Base-by-base conservation (phyloP, 2,888 invertebrate genomes). In the Capitulum mitella region DNA sequence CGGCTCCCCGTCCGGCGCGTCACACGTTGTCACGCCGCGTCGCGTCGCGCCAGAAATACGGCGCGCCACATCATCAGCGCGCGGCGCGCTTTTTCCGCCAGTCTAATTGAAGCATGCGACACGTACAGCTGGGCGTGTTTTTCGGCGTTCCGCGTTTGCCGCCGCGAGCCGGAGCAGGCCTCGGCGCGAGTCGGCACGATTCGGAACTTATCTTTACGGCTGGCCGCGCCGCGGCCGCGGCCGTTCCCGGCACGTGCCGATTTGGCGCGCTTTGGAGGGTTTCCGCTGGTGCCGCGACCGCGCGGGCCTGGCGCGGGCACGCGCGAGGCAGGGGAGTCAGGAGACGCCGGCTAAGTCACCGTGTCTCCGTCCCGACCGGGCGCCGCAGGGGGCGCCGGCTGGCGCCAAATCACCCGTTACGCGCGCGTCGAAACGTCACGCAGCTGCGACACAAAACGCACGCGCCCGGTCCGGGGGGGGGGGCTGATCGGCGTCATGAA, bases 11-110 rank as follows among this genome's bases (percentile, higher is more conserved):
- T 34, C 29, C 34, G 29, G 32, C 32, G 64, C 64, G 64, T 34
- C 64, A 64, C 64, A 34, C 64, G 19, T 64, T 64, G 64, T 64
- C 64, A 64, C 64, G 34, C 32, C 34, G 64, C 64, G 29, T 19
- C 34, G 34, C 51, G 16, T 6, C 64, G 64, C 64, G 64, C 64
- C 64, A 34, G 16, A 64, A 64, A 64, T 64, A 34, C 19, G 64
- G 32, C 32, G 64, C 34, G 64, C 5, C 34, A 64, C 64, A 19
- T 16, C 32, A 29, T 34, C 64, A 34, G 34, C 19, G 29, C 34
- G 5, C 5, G 64, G 34, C 64, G 34, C 64, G 64, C 64, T 29
- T 19, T 51, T 32, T 19, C 19, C 34, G 19, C 5, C 34, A 32
- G 34, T 32, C 34, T 64, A 29, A 34, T 16, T 19, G 64, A 19